phyloP scores from a whole-genome alignment of 2,888 invertebrate genomes.

The Metacarcinus magister region DNA sequence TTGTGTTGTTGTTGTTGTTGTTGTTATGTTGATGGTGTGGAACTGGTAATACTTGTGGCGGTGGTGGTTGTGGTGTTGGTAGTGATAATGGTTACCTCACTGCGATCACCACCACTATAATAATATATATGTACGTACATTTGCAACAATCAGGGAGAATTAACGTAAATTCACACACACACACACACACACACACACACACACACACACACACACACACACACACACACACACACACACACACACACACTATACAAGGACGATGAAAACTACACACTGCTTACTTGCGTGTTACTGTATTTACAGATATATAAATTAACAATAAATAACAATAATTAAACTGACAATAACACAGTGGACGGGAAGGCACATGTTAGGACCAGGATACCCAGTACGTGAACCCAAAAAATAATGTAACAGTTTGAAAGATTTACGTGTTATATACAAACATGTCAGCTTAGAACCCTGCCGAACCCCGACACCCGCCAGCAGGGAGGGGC shows the following conservation, averaged over 20 bases:
- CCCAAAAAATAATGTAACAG: not conserved
- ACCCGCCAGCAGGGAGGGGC: slow-evolving; percentile 33
- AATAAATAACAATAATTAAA: slow-evolving; percentile 13
- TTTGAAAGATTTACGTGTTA: not conserved
- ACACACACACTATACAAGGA: not conserved
- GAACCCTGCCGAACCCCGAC: not conserved
- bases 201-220: slow-evolving; percentile 2
- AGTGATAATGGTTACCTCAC: not conserved
- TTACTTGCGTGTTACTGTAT: slow-evolving; percentile 51
- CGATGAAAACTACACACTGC: not conserved
- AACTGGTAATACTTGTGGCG: not conserved
- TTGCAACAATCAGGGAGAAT: not conserved
- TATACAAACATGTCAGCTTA: slow-evolving; percentile 9
- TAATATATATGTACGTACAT: not conserved
- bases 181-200: slow-evolving; percentile 2
- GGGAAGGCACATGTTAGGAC: not conserved
- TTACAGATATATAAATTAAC: slow-evolving; percentile 1
- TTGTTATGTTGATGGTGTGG: not conserved
- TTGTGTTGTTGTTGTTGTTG: not conserved
- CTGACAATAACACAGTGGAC: not conserved
- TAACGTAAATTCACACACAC: not conserved
- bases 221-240: not conserved
- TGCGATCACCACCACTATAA: not conserved
- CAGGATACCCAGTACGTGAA: not conserved
- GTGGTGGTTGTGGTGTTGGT: not conserved